Conservation (phyloP, 1,140 invertebrate genomes). For the Hydropsyche tenuis region DNA sequence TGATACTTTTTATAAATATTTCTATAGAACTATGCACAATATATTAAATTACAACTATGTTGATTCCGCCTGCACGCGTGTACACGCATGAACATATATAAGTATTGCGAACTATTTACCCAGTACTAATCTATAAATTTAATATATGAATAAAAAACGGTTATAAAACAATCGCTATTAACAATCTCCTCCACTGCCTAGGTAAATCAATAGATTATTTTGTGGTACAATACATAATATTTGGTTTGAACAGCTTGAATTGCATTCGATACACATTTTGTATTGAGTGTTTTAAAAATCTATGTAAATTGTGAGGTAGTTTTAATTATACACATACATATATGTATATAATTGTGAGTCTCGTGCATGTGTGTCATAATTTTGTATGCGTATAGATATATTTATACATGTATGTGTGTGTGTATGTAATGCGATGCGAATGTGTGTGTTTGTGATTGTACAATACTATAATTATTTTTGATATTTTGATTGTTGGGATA, state of each 20-base stretch:
- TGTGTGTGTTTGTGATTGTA: constrained; percentile 2
- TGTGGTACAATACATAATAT: no score
- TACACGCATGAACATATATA: no score
- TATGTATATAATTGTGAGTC: neutral
- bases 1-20: constrained; percentile 2
- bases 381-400: neutral
- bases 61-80: neutral
- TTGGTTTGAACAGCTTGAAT: neutral
- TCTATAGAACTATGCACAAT: neutral
- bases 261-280: neutral
- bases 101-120: no score
- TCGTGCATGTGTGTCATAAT: neutral
- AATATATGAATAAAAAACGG: no score
- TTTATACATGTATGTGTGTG: constrained; percentile 6
- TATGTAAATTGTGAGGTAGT: no score
- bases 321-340: no score
- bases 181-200: no score
- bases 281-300: neutral
- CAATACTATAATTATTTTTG: constrained; percentile 43
- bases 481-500: constrained; percentile 45
- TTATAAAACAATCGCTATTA: no score
- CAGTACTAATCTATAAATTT: no score
- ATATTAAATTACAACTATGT: neutral
- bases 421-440: constrained; percentile 16
- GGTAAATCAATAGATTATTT: no score